Evolutionary conservation across 2,888 invertebrate species (phyloP).

Genomic region (Watsonalla cultraria): DNA sequence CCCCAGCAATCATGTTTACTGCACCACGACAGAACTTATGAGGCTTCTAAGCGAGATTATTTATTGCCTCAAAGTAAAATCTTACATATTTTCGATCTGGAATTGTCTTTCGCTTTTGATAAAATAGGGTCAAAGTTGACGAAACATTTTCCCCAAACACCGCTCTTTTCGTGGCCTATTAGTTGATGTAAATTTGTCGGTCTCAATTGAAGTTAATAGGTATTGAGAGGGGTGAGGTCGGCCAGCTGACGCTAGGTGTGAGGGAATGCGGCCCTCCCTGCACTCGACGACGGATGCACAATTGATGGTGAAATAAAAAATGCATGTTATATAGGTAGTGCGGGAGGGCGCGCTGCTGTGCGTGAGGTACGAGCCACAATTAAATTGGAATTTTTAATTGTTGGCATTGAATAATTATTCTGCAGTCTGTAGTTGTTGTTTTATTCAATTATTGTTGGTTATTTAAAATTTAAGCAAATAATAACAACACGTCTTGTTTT

Average conservation of each 20-base stretch:
- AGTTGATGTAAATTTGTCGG: slow-evolving; percentile 74
- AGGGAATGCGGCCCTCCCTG: slow-evolving; percentile 72
- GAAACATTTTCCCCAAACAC: slow-evolving; percentile 1
- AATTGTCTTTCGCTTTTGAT: no score
- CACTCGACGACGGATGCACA: slow-evolving; percentile 52
- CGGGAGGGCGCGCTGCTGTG: slow-evolving; percentile 2
- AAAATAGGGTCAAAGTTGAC: no score
- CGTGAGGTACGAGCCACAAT: not conserved
- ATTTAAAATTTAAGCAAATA: no score
- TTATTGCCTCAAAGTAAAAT: no score
- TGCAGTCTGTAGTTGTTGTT: not conserved
- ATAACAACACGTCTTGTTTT: no score
- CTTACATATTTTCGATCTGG: no score
- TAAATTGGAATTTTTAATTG: not conserved
- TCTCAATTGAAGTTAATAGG: slow-evolving; percentile 79
- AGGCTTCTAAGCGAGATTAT: no score
- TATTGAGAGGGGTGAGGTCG: slow-evolving; percentile 66
- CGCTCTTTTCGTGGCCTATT: slow-evolving; percentile 39
- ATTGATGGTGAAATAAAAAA: slow-evolving; percentile 66
- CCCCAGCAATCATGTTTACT: no score
- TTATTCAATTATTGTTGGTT: no score
- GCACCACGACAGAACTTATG: no score
- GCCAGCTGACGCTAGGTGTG: slow-evolving; percentile 77
- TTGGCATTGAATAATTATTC: not conserved
- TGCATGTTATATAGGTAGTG: slow-evolving; percentile 23